Conservation (phyloP, 2,113 vertebrate genomes). For the Psilopogon haemacephalus region DNA sequence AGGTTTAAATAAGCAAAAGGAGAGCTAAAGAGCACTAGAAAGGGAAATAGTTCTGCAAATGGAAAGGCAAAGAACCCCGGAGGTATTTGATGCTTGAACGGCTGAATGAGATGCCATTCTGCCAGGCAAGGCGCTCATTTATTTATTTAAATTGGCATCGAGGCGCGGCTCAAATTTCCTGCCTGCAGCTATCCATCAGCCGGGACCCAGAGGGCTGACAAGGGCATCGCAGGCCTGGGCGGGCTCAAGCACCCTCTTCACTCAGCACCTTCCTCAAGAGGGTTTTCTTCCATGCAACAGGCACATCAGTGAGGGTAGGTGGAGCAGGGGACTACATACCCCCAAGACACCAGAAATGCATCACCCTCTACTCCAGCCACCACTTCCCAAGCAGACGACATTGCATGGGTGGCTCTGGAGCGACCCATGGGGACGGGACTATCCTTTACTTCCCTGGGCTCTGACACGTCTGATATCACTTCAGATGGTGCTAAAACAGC, state of each 20-base stretch:
- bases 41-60: constrained; percentile 55
- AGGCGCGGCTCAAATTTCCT: constrained; percentile 22
- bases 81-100: constrained; percentile 43
- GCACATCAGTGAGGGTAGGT: rapidly evolving
- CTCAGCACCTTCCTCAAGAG: rapidly evolving
- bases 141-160: constrained; percentile 57
- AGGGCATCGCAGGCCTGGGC: not conserved
- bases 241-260: not conserved
- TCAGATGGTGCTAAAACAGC: not conserved
- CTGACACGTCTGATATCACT: not conserved
- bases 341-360: not conserved
- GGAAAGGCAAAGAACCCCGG: constrained; percentile 35
- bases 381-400: not conserved
- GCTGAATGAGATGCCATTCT: constrained; percentile 55
- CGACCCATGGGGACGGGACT: not conserved
- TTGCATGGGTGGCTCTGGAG: not conserved
- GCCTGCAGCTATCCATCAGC: constrained; percentile 43
- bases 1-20: constrained; percentile 46
- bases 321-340: not conserved
- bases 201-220: not conserved
- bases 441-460: not conserved
- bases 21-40: constrained; percentile 35
- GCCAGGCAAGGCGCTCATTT: not conserved
- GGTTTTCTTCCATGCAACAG: rapidly evolving
- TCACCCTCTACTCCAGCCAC: not conserved